These are phyloP conservation scores for Prolemur simus DNA, from an alignment of 2,113 vertebrate species.

Conservation along the genomic window DNA sequence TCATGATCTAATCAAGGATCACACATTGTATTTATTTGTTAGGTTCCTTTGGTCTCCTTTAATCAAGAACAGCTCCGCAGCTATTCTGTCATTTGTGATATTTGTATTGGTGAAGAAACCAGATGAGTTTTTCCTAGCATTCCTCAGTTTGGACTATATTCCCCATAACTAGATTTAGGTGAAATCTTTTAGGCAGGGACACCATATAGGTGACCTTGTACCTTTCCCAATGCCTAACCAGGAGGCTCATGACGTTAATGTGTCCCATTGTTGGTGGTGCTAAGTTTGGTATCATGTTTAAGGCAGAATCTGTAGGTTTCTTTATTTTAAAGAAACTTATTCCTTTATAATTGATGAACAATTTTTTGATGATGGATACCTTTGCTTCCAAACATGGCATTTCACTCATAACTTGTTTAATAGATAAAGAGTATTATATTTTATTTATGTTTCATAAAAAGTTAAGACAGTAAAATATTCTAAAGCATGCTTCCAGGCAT, in stretches of 20 bases:
- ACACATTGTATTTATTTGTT: not conserved
- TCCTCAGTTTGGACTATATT: not conserved
- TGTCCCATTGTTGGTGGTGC: too few relatives aligned
- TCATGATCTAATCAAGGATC: not conserved
- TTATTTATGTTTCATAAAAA: not conserved
- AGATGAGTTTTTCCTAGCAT: not conserved
- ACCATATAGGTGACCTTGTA: not conserved
- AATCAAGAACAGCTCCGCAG: not conserved
- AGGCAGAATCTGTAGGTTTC: not conserved
- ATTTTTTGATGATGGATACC: not conserved
- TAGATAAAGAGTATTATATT: not conserved
- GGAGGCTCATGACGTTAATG: not conserved
- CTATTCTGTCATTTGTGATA: not conserved
- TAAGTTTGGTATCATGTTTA: not conserved
- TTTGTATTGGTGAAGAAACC: not conserved
- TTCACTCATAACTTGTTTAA: not conserved
- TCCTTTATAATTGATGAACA: not conserved
- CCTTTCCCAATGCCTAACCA: not conserved
- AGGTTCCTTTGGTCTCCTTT: not conserved
- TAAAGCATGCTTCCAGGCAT: not conserved
- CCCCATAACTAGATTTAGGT: not conserved
- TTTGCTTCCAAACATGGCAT: not conserved
- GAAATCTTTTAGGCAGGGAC: not conserved
- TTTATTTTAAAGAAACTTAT: not conserved
- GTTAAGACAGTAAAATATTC: not conserved